Percentiles rank a stretch among this genome's conserved stretches.
Evolutionary conservation across 2,113 vertebrate genomes (phyloP).

Genomic region (Barnardius zonarius): DNA sequence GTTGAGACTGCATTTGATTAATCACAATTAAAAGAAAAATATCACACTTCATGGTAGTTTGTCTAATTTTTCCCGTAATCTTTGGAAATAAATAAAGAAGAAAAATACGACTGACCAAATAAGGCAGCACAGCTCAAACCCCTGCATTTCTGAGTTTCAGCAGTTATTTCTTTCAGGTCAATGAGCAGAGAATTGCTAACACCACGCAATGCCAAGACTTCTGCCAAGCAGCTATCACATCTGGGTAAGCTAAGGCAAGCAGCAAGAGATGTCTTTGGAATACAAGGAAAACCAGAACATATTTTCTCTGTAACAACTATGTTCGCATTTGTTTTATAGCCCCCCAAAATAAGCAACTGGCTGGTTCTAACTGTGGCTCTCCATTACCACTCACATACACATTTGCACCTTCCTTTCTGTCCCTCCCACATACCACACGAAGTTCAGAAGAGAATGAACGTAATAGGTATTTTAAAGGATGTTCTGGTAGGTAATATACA

Average conservation of each 20-base stretch:
- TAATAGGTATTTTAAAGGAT: background rate
- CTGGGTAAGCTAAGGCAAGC: background rate
- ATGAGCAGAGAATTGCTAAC: background rate
- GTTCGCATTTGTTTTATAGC: background rate
- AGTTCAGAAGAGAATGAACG: background rate
- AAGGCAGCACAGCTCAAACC: background rate
- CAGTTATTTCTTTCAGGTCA: background rate
- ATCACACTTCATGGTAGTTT: background rate
- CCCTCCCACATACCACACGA: background rate
- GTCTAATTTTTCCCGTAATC: background rate
- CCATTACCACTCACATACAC: background rate
- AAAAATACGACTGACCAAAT: background rate
- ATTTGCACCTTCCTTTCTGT: background rate
- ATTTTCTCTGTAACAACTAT: background rate
- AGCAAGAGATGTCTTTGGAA: background rate
- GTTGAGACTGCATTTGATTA: slow-evolving; percentile 51
- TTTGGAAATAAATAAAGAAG: background rate
- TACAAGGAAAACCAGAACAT: background rate
- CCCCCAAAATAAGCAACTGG: background rate
- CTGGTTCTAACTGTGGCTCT: background rate
- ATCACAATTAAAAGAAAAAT: background rate
- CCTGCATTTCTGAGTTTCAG: background rate
- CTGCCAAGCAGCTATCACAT: background rate
- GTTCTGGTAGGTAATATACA: background rate
- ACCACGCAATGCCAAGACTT: background rate